Evolutionary conservation across 2,113 vertebrate species (phyloP).

Genomic region (Colaptes auratus): DNA sequence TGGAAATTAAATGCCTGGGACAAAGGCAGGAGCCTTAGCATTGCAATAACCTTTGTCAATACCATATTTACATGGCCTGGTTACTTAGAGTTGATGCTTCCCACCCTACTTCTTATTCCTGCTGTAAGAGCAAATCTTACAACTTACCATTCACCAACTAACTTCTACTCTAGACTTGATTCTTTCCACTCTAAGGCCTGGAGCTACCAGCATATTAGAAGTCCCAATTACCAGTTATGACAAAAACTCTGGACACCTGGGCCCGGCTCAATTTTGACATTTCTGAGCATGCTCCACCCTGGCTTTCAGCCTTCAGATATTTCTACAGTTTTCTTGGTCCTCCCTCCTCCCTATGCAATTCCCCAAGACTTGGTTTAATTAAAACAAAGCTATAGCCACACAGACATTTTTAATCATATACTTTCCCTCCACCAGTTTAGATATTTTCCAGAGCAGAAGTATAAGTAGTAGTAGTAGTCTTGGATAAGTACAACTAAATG

Average conservation of each 20-base stretch:
- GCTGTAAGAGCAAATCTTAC: neutral
- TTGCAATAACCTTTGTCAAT: neutral
- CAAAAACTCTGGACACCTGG: neutral
- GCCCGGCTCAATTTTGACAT: neutral
- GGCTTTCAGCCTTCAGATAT: neutral
- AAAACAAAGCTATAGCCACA: neutral
- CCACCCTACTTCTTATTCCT: neutral
- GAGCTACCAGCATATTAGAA: neutral
- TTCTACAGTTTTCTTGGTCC: neutral
- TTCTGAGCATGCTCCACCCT: neutral
- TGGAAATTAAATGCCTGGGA: neutral
- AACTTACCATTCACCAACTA: neutral
- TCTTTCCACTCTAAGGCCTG: neutral
- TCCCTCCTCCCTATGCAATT: rapidly evolving
- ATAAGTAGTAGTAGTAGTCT: neutral
- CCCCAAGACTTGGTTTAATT: neutral
- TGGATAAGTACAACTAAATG: neutral
- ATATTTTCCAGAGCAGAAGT: neutral
- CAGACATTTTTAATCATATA: neutral
- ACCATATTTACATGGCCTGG: neutral
- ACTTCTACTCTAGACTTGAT: neutral
- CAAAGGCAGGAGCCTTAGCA: neutral
- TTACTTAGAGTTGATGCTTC: neutral
- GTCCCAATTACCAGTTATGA: neutral
- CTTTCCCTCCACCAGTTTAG: neutral